Percentiles rank a stretch among this genome's conserved stretches.
Conservation (phyloP, 2,888 invertebrate species). For the Sminthurides aquaticus region DNA sequence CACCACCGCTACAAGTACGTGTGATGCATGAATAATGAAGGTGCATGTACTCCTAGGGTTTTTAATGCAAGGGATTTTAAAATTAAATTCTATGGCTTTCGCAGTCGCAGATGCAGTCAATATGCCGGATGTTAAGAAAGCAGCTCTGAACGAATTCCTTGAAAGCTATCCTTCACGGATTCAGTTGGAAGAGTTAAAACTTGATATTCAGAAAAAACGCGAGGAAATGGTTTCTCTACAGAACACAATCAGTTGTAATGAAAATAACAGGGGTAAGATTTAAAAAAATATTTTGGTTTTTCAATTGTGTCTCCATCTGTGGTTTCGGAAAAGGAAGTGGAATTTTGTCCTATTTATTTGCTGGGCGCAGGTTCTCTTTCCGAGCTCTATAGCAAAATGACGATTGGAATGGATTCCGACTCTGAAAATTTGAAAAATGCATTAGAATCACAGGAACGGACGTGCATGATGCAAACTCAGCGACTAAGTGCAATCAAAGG, state of each 20-base stretch:
- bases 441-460: slow-evolving; percentile 25
- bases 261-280: slow-evolving; percentile 18
- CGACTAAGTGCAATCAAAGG: slow-evolving; percentile 21
- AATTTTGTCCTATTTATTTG: too few species aligned
- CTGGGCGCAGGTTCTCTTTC: slow-evolving; percentile 15
- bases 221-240: slow-evolving; percentile 30
- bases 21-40: too few species aligned
- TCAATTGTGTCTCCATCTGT: not conserved
- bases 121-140: slow-evolving; percentile 26
- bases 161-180: slow-evolving; percentile 25
- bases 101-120: slow-evolving; percentile 15
- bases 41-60: too few species aligned
- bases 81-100: too few species aligned
- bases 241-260: slow-evolving; percentile 15
- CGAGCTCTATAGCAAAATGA: slow-evolving; percentile 13
- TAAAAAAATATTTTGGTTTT: not conserved
- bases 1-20: too few species aligned
- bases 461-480: slow-evolving; percentile 31
- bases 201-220: slow-evolving; percentile 24
- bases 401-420: slow-evolving; percentile 12
- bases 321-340: too few species aligned
- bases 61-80: too few species aligned
- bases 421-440: slow-evolving; percentile 20
- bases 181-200: slow-evolving; percentile 23
- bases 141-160: slow-evolving; percentile 33